phyloP scores from a whole-genome alignment of 1,140 invertebrate genomes.

The Drosophila kepulauana region DNA sequence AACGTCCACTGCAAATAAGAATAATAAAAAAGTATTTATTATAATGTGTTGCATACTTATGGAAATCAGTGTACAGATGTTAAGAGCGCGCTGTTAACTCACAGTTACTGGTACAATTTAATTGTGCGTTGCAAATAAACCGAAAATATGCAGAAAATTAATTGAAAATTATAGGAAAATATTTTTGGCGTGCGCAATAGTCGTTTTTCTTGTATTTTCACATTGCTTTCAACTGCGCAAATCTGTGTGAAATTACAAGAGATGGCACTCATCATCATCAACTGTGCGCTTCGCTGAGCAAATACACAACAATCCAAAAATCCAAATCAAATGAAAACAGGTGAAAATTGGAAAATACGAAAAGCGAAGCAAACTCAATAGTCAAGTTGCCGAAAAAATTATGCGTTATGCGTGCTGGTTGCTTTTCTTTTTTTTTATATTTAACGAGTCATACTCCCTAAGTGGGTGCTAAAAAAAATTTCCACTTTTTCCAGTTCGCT shows the following conservation, averaged over 20 bases:
- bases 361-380: conserved; percentile 57
- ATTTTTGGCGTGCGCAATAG: conserved; percentile 17
- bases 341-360: conserved; percentile 62
- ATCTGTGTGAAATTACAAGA: conserved; percentile 63
- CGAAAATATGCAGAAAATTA: conserved; percentile 17
- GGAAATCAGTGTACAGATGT: not conserved
- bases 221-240: conserved; percentile 41
- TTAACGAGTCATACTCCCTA: conserved; percentile 25
- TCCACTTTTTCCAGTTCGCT: conserved; percentile 43
- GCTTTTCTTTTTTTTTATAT: conserved; percentile 1
- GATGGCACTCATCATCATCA: conserved; percentile 38
- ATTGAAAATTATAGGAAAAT: conserved; percentile 28
- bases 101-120: not conserved
- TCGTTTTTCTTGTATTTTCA: conserved; percentile 26
- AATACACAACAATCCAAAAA: conserved; percentile 38
- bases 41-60: conserved; percentile 5
- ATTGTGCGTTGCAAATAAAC: conserved; percentile 3
- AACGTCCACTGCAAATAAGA: conserved; percentile 74
- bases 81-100: not conserved
- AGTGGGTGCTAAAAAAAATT: conserved; percentile 68
- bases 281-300: conserved; percentile 54
- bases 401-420: conserved; percentile 34
- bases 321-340: conserved; percentile 36
- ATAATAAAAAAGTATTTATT: not conserved
- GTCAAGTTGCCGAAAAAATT: conserved; percentile 53